phyloP scores from a whole-genome alignment of 1,140 invertebrate genomes.

The Drosophila orena region DNA sequence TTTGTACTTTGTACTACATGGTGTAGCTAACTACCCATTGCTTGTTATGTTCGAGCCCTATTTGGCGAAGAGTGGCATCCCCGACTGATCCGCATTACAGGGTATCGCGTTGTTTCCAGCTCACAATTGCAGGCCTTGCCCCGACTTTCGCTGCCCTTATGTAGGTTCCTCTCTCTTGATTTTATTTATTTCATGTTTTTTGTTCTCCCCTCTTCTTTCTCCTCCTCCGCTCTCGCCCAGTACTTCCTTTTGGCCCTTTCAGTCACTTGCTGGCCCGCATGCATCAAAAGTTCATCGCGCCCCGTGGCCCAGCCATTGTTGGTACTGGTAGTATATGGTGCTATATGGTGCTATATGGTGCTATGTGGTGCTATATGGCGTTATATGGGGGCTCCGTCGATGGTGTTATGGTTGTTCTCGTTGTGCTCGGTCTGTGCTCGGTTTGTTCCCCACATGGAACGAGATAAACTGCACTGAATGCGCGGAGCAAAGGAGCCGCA shows the following conservation, averaged over 20 bases:
- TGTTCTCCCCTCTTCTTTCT: background rate
- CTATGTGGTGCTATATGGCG: background rate
- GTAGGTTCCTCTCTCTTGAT: constrained; percentile 43
- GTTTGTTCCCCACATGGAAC: constrained; percentile 43
- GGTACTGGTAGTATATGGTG: background rate
- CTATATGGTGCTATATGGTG: background rate
- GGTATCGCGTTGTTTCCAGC: constrained; percentile 2
- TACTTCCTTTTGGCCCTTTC: constrained; percentile 42
- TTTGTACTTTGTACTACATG: too few species aligned
- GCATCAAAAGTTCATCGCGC: constrained; percentile 77
- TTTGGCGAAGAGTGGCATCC: background rate
- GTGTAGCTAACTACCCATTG: too few species aligned
- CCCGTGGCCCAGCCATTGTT: constrained; percentile 61
- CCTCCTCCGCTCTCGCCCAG: constrained; percentile 11
- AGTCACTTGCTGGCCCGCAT: constrained; percentile 67
- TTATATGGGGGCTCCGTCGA: constrained; percentile 4
- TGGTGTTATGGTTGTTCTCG: constrained; percentile 14
- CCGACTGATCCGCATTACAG: background rate
- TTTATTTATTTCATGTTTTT: constrained; percentile 44
- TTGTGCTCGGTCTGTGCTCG: constrained; percentile 42
- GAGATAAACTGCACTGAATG: constrained; percentile 31
- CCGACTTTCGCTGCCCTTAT: constrained; percentile 13
- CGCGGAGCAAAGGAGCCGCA: constrained; percentile 8
- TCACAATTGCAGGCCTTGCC: background rate
- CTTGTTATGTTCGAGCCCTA: too few species aligned